These are phyloP conservation scores for Rhamnusium bicolor DNA, from an alignment of 2,888 invertebrate species.

Conservation along the genomic window DNA sequence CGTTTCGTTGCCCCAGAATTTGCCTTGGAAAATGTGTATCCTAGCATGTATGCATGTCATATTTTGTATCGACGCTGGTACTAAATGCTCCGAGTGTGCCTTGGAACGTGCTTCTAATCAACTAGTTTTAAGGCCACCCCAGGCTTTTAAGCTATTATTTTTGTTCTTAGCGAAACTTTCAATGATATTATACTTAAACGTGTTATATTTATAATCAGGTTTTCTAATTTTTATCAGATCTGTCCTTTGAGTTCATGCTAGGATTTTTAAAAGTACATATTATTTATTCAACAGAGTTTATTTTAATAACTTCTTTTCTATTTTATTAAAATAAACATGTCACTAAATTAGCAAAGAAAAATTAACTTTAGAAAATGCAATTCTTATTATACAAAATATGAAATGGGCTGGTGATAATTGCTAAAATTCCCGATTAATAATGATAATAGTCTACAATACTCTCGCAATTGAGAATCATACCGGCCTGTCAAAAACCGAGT, in stretches of 20 bases:
- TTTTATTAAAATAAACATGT: no score
- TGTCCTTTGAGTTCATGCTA: neutral
- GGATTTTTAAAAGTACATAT: neutral
- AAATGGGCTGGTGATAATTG: no score
- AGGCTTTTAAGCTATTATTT: neutral
- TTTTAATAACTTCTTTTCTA: no score
- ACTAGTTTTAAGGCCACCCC: slow-evolving; percentile 29
- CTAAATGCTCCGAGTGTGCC: neutral
- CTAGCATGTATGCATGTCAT: slow-evolving; percentile 11
- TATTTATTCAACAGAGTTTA: no score
- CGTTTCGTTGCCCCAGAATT: slow-evolving; percentile 16
- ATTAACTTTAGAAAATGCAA: no score
- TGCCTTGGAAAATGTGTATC: slow-evolving; percentile 23
- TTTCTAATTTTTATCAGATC: neutral
- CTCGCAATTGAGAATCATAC: no score
- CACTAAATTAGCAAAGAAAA: no score
- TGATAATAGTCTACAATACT: no score
- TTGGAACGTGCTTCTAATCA: slow-evolving; percentile 40
- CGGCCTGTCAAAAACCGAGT: no score
- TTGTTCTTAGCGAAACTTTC: neutral
- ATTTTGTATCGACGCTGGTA: slow-evolving; percentile 6
- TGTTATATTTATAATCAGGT: neutral
- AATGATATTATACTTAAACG: neutral
- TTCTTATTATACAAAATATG: no score
- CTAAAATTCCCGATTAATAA: no score